These are phyloP conservation scores for Cosmia pyralina DNA, from an alignment of 2,888 invertebrate genomes.

Conservation along the genomic window DNA sequence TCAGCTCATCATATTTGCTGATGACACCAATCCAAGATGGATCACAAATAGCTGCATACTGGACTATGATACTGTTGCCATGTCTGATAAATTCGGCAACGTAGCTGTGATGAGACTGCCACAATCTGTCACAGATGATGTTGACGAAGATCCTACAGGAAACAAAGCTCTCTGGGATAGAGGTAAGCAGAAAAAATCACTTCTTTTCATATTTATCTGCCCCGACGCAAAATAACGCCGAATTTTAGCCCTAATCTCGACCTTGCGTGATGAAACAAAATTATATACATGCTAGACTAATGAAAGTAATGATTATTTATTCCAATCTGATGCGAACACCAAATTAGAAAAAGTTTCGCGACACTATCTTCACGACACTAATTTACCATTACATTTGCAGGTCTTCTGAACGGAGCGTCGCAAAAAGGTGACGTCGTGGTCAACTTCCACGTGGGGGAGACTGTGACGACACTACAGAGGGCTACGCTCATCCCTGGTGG, in stretches of 20 bases:
- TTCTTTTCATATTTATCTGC: not conserved
- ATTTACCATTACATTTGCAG: constrained; percentile 79
- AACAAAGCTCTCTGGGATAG: constrained; percentile 99
- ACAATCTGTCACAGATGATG: constrained; percentile 98
- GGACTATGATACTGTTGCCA: constrained; percentile 98
- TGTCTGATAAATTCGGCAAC: constrained; percentile 99
- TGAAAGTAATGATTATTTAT: constrained; percentile 86
- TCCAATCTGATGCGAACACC: constrained; percentile 70
- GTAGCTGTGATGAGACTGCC: constrained; percentile 97
- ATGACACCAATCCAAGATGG: constrained; percentile 99
- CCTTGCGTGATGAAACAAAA: constrained; percentile 82
- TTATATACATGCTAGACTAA: constrained; percentile 90
- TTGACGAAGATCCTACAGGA: constrained; percentile 99
- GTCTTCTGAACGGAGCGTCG: constrained; percentile 98
- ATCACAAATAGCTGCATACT: constrained; percentile 97
- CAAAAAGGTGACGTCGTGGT: constrained; percentile 98
- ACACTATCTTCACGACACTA: not conserved
- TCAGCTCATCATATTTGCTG: constrained; percentile 99
- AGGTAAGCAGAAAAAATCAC: constrained; percentile 78
- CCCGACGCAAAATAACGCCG: not conserved
- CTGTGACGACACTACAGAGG: constrained; percentile 98
- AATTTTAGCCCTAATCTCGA: constrained; percentile 6
- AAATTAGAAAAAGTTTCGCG: constrained; percentile 1
- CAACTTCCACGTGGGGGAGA: constrained; percentile 99
- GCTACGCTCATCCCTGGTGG: constrained; percentile 99